Percentiles rank a stretch among this genome's conserved stretches.
phyloP scores from a whole-genome alignment of 2,113 vertebrate genomes.

The Bufo gargarizans region DNA sequence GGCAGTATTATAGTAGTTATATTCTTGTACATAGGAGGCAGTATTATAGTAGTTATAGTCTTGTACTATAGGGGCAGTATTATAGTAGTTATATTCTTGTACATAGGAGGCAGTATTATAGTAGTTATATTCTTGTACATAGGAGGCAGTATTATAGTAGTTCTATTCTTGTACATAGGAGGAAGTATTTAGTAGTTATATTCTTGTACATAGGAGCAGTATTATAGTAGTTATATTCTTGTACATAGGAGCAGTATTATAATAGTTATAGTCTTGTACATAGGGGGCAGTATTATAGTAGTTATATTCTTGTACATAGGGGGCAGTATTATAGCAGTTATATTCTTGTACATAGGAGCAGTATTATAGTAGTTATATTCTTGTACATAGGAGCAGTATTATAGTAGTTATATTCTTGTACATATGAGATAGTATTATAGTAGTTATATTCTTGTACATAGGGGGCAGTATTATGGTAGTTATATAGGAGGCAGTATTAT shows the following conservation, averaged over 20 bases:
- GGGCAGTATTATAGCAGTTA: neutral
- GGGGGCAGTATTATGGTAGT: neutral
- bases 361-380: constrained; percentile 2
- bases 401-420: constrained; percentile 2
- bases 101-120: neutral
- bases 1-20: too few relatives aligned
- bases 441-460: neutral
- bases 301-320: neutral
- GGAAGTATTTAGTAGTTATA: neutral
- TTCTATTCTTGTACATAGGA: neutral
- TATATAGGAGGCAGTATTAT: neutral
- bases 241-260: neutral
- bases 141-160: neutral
- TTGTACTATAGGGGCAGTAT: too few relatives aligned
- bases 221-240: neutral
- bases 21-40: too few relatives aligned
- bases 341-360: neutral
- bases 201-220: neutral
- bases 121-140: neutral
- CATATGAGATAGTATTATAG: neutral
- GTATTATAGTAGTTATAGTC: too few relatives aligned
- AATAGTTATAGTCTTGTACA: neutral
- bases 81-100: neutral
- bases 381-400: neutral
- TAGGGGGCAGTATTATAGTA: neutral